Conservation (phyloP, 2,797 vertebrate species). For the Argentina silus region DNA sequence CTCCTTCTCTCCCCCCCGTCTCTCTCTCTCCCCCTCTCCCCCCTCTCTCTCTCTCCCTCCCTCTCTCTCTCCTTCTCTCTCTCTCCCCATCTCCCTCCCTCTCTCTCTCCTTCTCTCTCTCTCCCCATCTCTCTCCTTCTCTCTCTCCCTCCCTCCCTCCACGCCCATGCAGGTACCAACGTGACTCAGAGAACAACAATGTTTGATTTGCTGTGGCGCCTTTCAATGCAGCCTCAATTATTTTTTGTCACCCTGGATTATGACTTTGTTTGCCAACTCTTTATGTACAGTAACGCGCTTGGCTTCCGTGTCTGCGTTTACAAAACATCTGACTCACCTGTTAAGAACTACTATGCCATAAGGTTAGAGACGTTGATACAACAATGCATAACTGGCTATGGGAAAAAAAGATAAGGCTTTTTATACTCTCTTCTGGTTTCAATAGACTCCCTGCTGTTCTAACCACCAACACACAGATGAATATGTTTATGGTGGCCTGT, state of each 20-base stretch:
- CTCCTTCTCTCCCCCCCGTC: slow-evolving; percentile 12
- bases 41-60: slow-evolving; percentile 20
- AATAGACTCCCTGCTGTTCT: slow-evolving; percentile 15
- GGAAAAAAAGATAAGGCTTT: slow-evolving; percentile 17
- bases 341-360: slow-evolving; percentile 31
- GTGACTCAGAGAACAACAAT: slow-evolving; percentile 67
- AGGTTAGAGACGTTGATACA: slow-evolving; percentile 19
- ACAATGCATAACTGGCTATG: slow-evolving; percentile 9
- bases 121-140: slow-evolving; percentile 1
- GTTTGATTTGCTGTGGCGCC: slow-evolving; percentile 55
- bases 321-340: slow-evolving; percentile 78
- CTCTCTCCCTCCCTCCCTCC: slow-evolving; percentile 35
- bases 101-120: not conserved
- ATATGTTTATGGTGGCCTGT: slow-evolving; percentile 51
- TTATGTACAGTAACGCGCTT: no score
- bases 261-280: slow-evolving; percentile 37
- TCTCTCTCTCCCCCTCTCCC: not conserved
- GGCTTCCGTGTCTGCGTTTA: slow-evolving; percentile 51
- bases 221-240: slow-evolving; percentile 59
- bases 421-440: slow-evolving; percentile 27
- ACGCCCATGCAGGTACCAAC: slow-evolving; percentile 71
- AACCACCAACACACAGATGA: slow-evolving; percentile 36
- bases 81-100: not conserved
- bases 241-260: slow-evolving; percentile 64
- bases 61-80: slow-evolving; percentile 12